Percentiles rank a stretch among this genome's conserved stretches.
These are phyloP conservation scores for Drosophila infuscata DNA, from an alignment of 2,888 invertebrate genomes.

Conservation along the genomic window DNA sequence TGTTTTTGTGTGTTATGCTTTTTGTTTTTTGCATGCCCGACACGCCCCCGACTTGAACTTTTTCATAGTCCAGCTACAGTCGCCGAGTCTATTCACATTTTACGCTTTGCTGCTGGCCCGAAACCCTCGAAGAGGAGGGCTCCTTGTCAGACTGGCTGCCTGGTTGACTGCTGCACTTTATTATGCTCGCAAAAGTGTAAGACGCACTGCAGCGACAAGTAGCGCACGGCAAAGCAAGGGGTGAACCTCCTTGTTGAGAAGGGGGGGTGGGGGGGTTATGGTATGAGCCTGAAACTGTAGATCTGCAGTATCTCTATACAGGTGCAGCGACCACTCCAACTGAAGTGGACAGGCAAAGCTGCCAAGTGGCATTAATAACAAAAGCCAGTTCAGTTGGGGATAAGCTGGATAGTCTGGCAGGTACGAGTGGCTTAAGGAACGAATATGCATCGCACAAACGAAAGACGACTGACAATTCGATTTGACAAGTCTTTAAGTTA, in stretches of 20 bases:
- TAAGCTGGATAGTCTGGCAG: conserved; percentile 27
- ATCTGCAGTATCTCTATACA: conserved; percentile 36
- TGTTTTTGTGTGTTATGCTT: conserved; percentile 32
- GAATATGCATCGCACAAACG: conserved; percentile 28
- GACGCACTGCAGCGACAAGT: conserved; percentile 41
- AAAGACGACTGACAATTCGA: conserved; percentile 34
- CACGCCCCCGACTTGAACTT: conserved; percentile 30
- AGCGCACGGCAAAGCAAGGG: neutral
- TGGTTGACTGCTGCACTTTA: conserved; percentile 67
- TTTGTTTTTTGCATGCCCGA: conserved; percentile 64
- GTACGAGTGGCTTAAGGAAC: conserved; percentile 27
- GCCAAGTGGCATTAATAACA: conserved; percentile 74
- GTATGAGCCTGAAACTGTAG: neutral
- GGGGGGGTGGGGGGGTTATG: too few relatives aligned
- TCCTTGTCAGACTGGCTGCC: conserved; percentile 35
- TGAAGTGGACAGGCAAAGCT: conserved; percentile 63
- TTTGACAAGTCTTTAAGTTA: conserved; percentile 74
- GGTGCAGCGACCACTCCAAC: conserved; percentile 61
- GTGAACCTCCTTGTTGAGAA: neutral
- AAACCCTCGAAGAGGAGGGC: conserved; percentile 45
- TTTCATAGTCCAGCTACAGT: conserved; percentile 44
- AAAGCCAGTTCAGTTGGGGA: conserved; percentile 49
- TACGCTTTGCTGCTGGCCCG: conserved; percentile 71
- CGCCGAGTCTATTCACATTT: conserved; percentile 73
- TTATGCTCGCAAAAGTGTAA: conserved; percentile 55